phyloP scores from a whole-genome alignment of 2,797 vertebrate genomes.

The Octomys mimax region DNA sequence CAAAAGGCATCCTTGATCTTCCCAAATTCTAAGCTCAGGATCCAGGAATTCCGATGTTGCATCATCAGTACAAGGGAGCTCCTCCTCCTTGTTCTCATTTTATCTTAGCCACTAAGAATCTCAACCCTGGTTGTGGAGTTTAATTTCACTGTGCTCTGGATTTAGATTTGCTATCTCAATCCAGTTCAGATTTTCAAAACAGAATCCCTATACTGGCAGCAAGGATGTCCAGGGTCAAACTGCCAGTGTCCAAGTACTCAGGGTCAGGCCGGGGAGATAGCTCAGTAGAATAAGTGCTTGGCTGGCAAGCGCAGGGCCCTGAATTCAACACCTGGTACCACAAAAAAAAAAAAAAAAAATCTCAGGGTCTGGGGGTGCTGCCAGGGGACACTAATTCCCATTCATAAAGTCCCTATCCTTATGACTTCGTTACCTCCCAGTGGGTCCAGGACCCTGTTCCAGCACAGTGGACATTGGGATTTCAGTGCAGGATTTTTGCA shows the following conservation, averaged over 20 bases:
- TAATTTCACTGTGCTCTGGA: not conserved
- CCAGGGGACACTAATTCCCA: too few relatives aligned
- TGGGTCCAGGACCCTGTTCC: not conserved
- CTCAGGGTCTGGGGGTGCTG: not conserved
- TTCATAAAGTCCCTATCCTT: not conserved
- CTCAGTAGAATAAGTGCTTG: too few relatives aligned
- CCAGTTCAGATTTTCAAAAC: not conserved
- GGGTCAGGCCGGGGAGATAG: not conserved
- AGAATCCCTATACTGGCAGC: not conserved
- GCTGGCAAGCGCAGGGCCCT: too few relatives aligned
- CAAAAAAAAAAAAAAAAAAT: too few relatives aligned
- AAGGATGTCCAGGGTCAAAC: not conserved
- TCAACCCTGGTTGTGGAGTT: not conserved
- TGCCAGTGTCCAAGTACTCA: not conserved
- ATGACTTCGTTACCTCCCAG: not conserved
- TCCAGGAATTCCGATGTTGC: not conserved
- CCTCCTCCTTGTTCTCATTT: constrained; percentile 25
- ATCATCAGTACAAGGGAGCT: constrained; percentile 13
- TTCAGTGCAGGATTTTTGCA: not conserved
- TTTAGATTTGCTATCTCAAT: constrained; percentile 5
- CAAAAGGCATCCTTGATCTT: not conserved
- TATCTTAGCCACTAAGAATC: not conserved
- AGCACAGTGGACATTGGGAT: not conserved
- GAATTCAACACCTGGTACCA: too few relatives aligned
- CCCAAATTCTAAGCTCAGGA: not conserved